A percentile compares a stretch with the other conserved stretches of the same genome.
These are phyloP conservation scores for Dryas iulia DNA, from an alignment of 1,140 invertebrate genomes.

Conservation along the genomic window DNA sequence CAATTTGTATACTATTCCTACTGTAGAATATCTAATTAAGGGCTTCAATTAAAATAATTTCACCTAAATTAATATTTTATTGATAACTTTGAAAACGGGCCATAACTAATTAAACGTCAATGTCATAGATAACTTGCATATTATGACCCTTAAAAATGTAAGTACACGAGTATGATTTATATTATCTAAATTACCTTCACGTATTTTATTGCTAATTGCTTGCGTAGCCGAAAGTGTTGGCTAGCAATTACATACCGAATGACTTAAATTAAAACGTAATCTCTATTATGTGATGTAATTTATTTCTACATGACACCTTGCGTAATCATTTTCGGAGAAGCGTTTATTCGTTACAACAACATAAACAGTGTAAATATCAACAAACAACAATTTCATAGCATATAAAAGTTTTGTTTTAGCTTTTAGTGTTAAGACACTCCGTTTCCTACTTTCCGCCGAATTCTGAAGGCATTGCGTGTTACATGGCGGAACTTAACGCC, in stretches of 20 bases:
- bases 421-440: too few relatives aligned
- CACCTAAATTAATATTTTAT: background rate
- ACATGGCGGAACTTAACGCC: too few relatives aligned
- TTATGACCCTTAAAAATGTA: constrained; percentile 17
- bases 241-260: constrained; percentile 10
- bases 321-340: background rate
- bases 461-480: too few relatives aligned
- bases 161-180: constrained; percentile 6
- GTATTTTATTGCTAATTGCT: constrained; percentile 28
- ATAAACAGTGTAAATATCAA: constrained; percentile 8
- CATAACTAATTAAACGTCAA: constrained; percentile 14
- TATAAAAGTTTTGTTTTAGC: too few relatives aligned
- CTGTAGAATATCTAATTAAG: constrained; percentile 26
- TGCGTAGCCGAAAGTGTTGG: constrained; percentile 13
- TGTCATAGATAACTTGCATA: constrained; percentile 17
- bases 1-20: background rate
- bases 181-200: constrained; percentile 16
- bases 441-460: too few relatives aligned
- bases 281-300: constrained; percentile 14
- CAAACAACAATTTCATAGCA: background rate
- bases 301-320: constrained; percentile 13
- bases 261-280: constrained; percentile 16
- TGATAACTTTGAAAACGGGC: background rate
- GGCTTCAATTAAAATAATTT: background rate
- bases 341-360: constrained; percentile 11